Evolutionary conservation across 2,113 vertebrate genomes (phyloP).

Genomic region (Poeciliopsis prolifica): DNA sequence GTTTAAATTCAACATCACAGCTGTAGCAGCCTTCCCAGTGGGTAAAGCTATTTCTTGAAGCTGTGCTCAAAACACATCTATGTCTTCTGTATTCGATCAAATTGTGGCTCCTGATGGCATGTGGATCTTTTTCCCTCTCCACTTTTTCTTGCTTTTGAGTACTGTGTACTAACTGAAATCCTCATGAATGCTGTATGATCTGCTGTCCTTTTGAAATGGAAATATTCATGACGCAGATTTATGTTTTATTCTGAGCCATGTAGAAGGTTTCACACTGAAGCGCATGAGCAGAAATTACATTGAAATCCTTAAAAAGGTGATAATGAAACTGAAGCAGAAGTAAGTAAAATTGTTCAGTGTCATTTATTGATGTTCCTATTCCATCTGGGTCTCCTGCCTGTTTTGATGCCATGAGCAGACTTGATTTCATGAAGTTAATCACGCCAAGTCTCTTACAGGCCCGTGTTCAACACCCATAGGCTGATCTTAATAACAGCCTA

Average conservation of each 20-base stretch:
- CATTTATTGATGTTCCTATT: too few relatives aligned
- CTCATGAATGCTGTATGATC: not conserved
- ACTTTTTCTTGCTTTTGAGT: conserved; percentile 1
- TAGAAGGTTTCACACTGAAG: not conserved
- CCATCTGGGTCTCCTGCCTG: too few relatives aligned
- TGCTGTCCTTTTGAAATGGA: not conserved
- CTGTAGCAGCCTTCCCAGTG: conserved; percentile 15
- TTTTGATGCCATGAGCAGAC: too few relatives aligned
- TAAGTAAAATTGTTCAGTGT: too few relatives aligned
- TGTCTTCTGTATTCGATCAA: not conserved
- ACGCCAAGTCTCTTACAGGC: too few relatives aligned
- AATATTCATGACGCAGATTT: not conserved
- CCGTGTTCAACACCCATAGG: too few relatives aligned
- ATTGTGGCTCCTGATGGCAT: conserved; percentile 31
- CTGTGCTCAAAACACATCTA: conserved; percentile 14
- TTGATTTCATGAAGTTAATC: too few relatives aligned
- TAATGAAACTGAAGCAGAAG: too few relatives aligned
- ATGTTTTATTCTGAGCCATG: not conserved
- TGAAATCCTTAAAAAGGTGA: not conserved
- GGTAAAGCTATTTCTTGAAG: conserved; percentile 16
- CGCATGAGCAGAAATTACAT: not conserved
- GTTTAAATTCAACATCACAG: conserved; percentile 13
- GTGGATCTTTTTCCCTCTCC: conserved; percentile 22
- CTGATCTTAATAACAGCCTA: too few relatives aligned
- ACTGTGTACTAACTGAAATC: not conserved